Evolutionary conservation across 2,888 invertebrate genomes (phyloP).

Genomic region (Myathropa florea): DNA sequence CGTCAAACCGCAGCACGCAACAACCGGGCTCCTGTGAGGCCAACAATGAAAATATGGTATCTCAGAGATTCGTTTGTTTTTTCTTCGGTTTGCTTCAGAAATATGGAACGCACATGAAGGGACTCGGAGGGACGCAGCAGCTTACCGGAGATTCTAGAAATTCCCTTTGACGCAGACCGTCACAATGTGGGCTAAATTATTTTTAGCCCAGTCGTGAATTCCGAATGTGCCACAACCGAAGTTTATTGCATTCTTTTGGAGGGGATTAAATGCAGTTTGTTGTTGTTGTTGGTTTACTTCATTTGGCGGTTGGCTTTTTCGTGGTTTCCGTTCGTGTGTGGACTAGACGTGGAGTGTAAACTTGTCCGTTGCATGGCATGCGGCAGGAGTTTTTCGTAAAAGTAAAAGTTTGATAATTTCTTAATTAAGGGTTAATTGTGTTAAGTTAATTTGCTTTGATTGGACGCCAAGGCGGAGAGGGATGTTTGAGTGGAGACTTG

Average conservation of each 20-base stretch:
- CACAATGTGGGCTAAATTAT: conserved; percentile 53
- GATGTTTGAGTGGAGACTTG: not conserved
- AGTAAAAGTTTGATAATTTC: conserved; percentile 41
- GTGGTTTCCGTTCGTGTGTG: conserved; percentile 23
- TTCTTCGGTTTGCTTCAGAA: not conserved
- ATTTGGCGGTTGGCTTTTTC: conserved; percentile 33
- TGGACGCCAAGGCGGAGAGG: not conserved
- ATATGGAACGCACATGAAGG: not conserved
- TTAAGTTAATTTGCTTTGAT: conserved; percentile 38
- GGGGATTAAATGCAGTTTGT: conserved; percentile 31
- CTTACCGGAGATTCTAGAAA: not conserved
- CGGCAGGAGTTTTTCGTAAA: conserved; percentile 14
- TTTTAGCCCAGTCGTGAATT: conserved; percentile 60
- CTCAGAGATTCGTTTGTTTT: not conserved
- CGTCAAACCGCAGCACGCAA: conserved; percentile 3
- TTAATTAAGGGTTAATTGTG: conserved; percentile 49
- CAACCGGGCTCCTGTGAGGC: not conserved
- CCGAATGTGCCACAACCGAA: conserved; percentile 48
- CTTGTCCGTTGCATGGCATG: not conserved
- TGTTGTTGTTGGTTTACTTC: conserved; percentile 26
- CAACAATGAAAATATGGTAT: conserved; percentile 17
- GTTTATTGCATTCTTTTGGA: conserved; percentile 65
- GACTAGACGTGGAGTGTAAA: not conserved
- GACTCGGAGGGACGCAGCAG: not conserved
- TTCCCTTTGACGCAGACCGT: conserved; percentile 25